Evolutionary conservation across 2,797 vertebrate species (phyloP).

Genomic region (Crypturellus tataupa): DNA sequence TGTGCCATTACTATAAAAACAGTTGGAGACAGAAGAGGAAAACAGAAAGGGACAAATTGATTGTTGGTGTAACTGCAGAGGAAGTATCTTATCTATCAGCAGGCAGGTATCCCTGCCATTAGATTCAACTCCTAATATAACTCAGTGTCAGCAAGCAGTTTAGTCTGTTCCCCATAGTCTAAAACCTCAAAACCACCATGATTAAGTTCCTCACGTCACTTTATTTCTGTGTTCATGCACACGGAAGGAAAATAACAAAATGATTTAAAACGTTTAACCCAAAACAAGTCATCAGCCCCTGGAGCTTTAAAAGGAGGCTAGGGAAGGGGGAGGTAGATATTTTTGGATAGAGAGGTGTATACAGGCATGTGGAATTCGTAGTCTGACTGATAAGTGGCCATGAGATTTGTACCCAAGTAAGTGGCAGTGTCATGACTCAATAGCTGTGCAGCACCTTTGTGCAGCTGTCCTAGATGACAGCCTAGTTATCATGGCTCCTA

Average conservation of each 20-base stretch:
- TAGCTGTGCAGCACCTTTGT: not conserved
- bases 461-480: not conserved
- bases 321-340: not conserved
- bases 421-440: fast-evolving
- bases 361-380: fast-evolving
- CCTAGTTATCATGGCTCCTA: not conserved
- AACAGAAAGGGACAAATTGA: not conserved
- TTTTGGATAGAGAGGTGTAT: not conserved
- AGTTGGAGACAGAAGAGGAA: not conserved
- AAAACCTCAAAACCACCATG: constrained; percentile 42
- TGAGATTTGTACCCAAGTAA: not conserved
- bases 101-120: not conserved
- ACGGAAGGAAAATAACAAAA: not conserved
- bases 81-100: not conserved
- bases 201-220: constrained; percentile 27
- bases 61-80: constrained; percentile 2
- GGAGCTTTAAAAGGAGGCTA: not conserved
- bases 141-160: constrained; percentile 21
- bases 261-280: not conserved
- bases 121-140: not conserved
- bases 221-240: not conserved
- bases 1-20: not conserved
- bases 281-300: not conserved
- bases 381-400: not conserved
- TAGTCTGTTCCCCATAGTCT: constrained; percentile 23